Evolutionary conservation across 2,888 invertebrate genomes (phyloP).

Genomic region (Balanococcus diminutus): DNA sequence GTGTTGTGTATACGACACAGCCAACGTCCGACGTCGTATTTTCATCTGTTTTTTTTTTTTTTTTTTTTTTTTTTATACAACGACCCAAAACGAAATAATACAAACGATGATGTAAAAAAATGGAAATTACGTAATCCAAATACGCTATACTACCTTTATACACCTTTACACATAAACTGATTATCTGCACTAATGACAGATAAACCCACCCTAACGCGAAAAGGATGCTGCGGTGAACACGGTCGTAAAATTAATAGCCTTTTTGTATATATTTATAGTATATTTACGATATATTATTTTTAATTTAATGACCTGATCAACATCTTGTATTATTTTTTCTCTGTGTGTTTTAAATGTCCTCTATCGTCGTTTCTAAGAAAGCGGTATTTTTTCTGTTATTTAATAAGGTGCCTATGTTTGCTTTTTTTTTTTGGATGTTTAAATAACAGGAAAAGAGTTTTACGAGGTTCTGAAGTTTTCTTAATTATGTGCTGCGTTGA

Average conservation of each 20-base stretch:
- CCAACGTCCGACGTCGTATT: background rate
- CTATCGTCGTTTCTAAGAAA: background rate
- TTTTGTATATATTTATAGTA: conserved; percentile 28
- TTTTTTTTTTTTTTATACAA: background rate
- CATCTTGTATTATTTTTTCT: background rate
- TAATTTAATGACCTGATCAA: conserved; percentile 20
- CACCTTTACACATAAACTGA: conserved; percentile 6
- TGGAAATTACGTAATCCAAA: background rate
- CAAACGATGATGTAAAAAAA: conserved; percentile 37
- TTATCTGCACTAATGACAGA: conserved; percentile 39
- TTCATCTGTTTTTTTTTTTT: conserved; percentile 14
- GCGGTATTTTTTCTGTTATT: background rate
- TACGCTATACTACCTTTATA: background rate
- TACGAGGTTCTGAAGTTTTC: background rate
- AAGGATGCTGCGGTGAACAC: background rate
- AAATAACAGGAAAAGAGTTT: background rate
- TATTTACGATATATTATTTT: conserved; percentile 38
- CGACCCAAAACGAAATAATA: background rate
- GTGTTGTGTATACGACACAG: too few species aligned
- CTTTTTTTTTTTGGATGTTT: background rate
- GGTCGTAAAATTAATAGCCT: conserved; percentile 23
- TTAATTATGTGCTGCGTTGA: background rate
- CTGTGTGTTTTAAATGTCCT: background rate
- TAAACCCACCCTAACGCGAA: conserved; percentile 12
- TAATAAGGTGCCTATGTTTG: background rate